Evolutionary conservation across 1,140 invertebrate species (phyloP), one percentile per base, ranked within the genome.

Genomic region (Campoletis sonorensis): DNA sequence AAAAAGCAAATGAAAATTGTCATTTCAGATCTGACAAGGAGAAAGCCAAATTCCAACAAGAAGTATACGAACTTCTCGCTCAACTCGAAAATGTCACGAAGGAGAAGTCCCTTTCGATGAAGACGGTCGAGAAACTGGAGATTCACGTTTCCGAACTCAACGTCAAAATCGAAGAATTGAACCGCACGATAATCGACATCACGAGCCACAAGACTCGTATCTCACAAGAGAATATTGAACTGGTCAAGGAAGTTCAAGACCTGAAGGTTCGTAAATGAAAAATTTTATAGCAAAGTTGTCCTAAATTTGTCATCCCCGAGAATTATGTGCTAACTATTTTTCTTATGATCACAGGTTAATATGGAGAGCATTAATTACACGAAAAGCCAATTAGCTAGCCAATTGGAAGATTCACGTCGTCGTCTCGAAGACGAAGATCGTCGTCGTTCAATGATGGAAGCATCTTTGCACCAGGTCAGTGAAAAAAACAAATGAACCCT

Each of bases 361-460:
- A 96, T 98, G 89, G 98, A 99, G 93, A 98, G 97, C 90, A 94
- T 96, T 84, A 94, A 94, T 83, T 98, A 98, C 93, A 94, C 98
- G 90, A 98, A 95, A 93, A 95, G 94, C 87, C 97, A 98, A 92
- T 91, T 98, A 49, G 95, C 94, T 81, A 94, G 96, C 85, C 97
- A 98, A 93, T 94, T 99, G 79, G 98, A 99, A 88, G 98, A 99
- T 92, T 95, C 97, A 85, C 96, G 97, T 87, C 96, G 98, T 87
- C 95, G 97, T 88, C 94, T 98, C 83, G 98, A 99, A 92, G 97
- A 98, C 93, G 98, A 99, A 89, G 98, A 99, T 89, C 95, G 97
- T 90, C 96, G 97, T 91, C 96, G 98, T 87, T 95, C 96, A 68
- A 93, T 97, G 86, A 93, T 99, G 86, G 98, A 98, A 91, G 95